phyloP scores from a whole-genome alignment of 2,113 vertebrate genomes.

The Varanus komodoensis region DNA sequence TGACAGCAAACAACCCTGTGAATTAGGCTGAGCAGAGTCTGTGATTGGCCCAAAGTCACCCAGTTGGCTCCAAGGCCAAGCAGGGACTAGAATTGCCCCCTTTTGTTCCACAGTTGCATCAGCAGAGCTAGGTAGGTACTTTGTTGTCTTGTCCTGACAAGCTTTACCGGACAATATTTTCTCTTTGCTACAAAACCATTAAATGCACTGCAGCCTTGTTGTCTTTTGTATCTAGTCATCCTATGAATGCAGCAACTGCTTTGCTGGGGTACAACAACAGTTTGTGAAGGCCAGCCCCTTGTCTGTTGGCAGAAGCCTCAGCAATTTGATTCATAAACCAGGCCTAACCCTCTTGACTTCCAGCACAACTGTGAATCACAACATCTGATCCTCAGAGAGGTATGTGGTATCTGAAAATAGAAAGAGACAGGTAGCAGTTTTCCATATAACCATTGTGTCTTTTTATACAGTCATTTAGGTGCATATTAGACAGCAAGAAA shows the following conservation, averaged over 20 bases:
- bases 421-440: not conserved
- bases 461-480: not conserved
- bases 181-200: not conserved
- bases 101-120: too few species aligned
- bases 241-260: not conserved
- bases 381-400: not conserved
- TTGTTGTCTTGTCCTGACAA: not conserved
- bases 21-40: too few species aligned
- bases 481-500: too few species aligned
- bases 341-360: not conserved
- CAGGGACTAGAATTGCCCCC: too few species aligned
- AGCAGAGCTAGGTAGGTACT: too few species aligned
- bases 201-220: not conserved
- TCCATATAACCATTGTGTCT: not conserved
- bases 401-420: not conserved
- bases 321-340: not conserved
- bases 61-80: too few species aligned
- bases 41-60: too few species aligned
- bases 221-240: not conserved
- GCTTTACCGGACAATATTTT: not conserved
- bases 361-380: not conserved
- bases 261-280: not conserved
- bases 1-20: too few species aligned
- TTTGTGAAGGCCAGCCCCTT: not conserved
- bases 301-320: not conserved